phyloP scores from a whole-genome alignment of 2,113 vertebrate species.

The Syngnathoides biaculeatus region DNA sequence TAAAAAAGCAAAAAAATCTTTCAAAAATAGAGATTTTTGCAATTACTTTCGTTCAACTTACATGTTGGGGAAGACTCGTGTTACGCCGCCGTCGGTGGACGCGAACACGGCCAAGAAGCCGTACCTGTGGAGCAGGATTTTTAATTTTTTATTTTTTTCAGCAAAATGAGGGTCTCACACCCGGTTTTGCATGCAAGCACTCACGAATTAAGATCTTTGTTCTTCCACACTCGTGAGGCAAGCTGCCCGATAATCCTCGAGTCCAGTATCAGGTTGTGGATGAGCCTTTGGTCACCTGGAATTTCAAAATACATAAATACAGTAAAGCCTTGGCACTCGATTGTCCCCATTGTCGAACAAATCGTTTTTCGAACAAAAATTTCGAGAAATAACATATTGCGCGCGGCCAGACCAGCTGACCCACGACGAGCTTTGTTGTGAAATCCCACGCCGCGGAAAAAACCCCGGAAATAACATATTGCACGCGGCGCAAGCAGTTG shows the following conservation, averaged over 20 bases:
- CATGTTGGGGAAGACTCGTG: slow-evolving; percentile 92
- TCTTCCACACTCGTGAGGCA: slow-evolving; percentile 89
- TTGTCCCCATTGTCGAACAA: too few relatives aligned
- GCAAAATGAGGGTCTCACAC: background rate
- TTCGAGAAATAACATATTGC: too few relatives aligned
- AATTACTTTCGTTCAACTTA: slow-evolving; percentile 65
- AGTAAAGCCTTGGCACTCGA: too few relatives aligned
- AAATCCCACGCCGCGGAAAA: too few relatives aligned
- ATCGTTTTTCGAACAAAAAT: too few relatives aligned
- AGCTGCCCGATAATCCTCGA: slow-evolving; percentile 90
- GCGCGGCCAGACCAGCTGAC: too few relatives aligned
- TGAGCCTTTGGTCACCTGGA: slow-evolving; percentile 88
- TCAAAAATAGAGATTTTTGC: background rate
- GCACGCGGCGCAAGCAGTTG: too few relatives aligned
- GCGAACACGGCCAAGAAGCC: slow-evolving; percentile 96
- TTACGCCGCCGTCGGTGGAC: slow-evolving; percentile 92
- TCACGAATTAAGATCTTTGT: slow-evolving; percentile 93
- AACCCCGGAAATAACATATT: too few relatives aligned
- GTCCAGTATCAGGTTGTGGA: slow-evolving; percentile 95
- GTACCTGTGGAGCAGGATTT: slow-evolving; percentile 74
- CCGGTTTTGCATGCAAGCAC: slow-evolving; percentile 9
- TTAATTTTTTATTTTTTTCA: too few relatives aligned
- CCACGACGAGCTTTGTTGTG: too few relatives aligned
- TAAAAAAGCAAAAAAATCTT: slow-evolving; percentile 1
- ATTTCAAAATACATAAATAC: too few relatives aligned